A percentile compares a stretch with the other conserved stretches of the same genome.
phyloP scores from a whole-genome alignment of 2,113 vertebrate genomes.

The Corvus cornix region DNA sequence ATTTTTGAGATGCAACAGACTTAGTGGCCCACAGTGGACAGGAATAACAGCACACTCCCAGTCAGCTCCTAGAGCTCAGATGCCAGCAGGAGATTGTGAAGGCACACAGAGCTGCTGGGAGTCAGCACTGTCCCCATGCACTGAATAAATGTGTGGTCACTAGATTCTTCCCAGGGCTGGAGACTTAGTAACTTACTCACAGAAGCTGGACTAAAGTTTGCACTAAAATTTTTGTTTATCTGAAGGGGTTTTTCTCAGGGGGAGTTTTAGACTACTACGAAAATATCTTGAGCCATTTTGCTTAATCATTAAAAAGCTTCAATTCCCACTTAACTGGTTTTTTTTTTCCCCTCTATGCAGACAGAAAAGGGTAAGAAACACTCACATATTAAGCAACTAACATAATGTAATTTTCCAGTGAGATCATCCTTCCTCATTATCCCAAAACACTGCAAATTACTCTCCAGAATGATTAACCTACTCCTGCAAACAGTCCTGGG shows the following conservation, averaged over 20 bases:
- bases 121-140: no score
- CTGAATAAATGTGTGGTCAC: accelerated
- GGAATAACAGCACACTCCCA: neutral
- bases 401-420: neutral
- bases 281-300: neutral
- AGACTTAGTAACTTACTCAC: neutral
- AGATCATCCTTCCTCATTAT: neutral
- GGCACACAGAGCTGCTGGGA: neutral
- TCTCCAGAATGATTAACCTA: neutral
- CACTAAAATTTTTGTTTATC: neutral
- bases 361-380: neutral
- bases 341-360: neutral
- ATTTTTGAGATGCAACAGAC: neutral
- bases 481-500: neutral
- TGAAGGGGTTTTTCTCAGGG: neutral
- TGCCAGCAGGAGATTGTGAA: neutral
- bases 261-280: neutral
- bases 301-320: neutral
- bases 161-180: neutral
- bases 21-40: neutral
- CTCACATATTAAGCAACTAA: neutral
- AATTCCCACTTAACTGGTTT: neutral
- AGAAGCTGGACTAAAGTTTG: neutral
- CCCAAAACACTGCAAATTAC: neutral
- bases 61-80: neutral